Base-by-base conservation (phyloP, 2,888 invertebrate species). In the Branchellion lobata region DNA sequence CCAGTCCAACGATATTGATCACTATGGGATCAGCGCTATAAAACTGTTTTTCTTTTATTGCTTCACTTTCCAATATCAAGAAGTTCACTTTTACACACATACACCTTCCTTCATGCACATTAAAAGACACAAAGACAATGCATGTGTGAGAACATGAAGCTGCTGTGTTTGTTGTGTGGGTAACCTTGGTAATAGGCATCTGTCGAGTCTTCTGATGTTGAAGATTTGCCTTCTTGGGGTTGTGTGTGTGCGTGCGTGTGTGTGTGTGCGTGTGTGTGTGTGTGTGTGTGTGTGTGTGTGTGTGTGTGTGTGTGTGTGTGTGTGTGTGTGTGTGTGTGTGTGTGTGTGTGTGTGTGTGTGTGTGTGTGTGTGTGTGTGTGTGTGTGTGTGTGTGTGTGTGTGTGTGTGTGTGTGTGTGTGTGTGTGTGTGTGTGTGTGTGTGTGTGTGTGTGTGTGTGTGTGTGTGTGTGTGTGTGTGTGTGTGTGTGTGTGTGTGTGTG, bases 281-380 rank as follows among this genome's bases (percentile, higher is more conserved):
- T 65, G 29, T 27, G 65, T 65, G 65, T 65, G 65, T 65, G 29
- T 65, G 24, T 65, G 65, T 24, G n/a, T 65, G 29, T 65, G n/a
- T 24, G n/a, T 65, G n/a, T 65, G 65, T 65, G 65, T 29, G 65
- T 29, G 65, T 65, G 65, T 65, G 29, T 65, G 65, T 65, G 65
- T 29, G 29, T 65, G 65, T 65, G n/a, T 65, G 65, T 65, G 29
- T 29, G 65, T 65, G 29, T 65, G 29, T 65, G 65, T 65, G 65
- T 65, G 65, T 65, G 65, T 65, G 65, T 65, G 65, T 65, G 65
- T 75, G 61, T 74, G 34, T 74, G 57, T 79, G 74, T 79, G 74
- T 76, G 72, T 34, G 40, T 72, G 71, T 29, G 40, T 29, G 31
- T 8, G 21, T 36, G 31, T 24, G 24, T 33, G 36, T 36, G n/a